Evolutionary conservation across 2,797 vertebrate genomes (phyloP), one percentile per base, ranked within the genome.

Genomic region (Anomalospiza imberbis): DNA sequence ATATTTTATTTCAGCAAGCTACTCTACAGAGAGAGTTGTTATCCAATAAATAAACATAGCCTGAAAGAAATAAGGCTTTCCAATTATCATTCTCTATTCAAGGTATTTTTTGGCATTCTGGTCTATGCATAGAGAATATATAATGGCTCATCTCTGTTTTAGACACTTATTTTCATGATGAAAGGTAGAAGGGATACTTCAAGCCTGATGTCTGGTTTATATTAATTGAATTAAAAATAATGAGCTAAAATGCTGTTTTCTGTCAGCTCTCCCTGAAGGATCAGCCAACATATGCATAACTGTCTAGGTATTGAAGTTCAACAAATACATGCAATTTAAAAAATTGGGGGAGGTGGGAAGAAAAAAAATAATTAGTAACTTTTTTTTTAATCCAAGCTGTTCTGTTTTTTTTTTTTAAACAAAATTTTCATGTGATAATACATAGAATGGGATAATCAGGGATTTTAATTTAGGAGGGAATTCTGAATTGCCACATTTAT

Each of bases 141-240:
- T 78, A 91, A 78, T 48, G 28, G 14, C 12, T 34, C 8, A 45
- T 89, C 44, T 89, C 73, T 86, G 50, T 51, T 91, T 86, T 85
- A 93, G 74, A 71, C 44, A 78, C 36, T 78, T 88, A 26, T 70
- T 77, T 91, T 88, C 34, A 13, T 58, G 50, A 85, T 40, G n/a
- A 92, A 88, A 88, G 36, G n/a, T 82, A 88, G 79, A 54, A 94
- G 20, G 12, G 51, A 55, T 78, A 80, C 94, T 88, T 91, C 66
- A 90, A 93, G 48, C 47, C 66, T 84, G 17, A 73, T 85, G 63
- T 53, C 91, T 95, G 85, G 13, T 92, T 94, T 88, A 73, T 82
- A 90, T 93, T 96, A 95, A 94, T 90, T 73, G 60, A 86, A 81
- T 91, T 88, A 50, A 91, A 90, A 88, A 86, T 84, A 76, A 90